Percentiles rank a stretch among this genome's conserved stretches.
These are phyloP conservation scores for Metaphire vulgaris DNA, from an alignment of 1,140 invertebrate genomes.

Conservation along the genomic window DNA sequence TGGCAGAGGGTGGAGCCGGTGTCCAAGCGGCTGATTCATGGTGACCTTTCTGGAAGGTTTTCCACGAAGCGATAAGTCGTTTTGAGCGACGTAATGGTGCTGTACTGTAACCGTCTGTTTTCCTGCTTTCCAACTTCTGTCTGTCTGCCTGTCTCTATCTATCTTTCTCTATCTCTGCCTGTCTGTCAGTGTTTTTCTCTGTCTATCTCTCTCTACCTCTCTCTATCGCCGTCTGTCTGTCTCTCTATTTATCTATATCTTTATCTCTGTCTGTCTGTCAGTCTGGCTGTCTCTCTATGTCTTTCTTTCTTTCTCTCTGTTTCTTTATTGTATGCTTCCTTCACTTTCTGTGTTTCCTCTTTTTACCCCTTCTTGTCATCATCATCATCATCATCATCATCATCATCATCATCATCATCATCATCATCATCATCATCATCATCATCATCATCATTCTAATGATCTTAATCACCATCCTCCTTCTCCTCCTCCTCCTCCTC, in stretches of 20 bases:
- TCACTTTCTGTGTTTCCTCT: not conserved
- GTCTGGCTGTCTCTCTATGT: not conserved
- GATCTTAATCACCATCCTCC: not conserved
- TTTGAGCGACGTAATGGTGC: no score
- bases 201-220: not conserved
- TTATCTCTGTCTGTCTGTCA: not conserved
- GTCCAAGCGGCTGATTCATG: no score
- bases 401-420: constrained; percentile 1
- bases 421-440: constrained; percentile 2
- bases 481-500: not conserved
- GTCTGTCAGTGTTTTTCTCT: not conserved
- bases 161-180: not conserved
- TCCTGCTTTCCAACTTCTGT: no score
- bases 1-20: no score
- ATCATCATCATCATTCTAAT: not conserved
- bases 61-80: no score
- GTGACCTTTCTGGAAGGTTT: no score
- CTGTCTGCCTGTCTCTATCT: not conserved
- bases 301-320: not conserved
- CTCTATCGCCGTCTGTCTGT: not conserved
- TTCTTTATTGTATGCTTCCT: not conserved
- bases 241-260: not conserved
- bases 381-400: not conserved
- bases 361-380: not conserved
- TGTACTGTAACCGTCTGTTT: no score